Conservation (phyloP, 1,140 invertebrate genomes). For the Conus ventricosus region DNA sequence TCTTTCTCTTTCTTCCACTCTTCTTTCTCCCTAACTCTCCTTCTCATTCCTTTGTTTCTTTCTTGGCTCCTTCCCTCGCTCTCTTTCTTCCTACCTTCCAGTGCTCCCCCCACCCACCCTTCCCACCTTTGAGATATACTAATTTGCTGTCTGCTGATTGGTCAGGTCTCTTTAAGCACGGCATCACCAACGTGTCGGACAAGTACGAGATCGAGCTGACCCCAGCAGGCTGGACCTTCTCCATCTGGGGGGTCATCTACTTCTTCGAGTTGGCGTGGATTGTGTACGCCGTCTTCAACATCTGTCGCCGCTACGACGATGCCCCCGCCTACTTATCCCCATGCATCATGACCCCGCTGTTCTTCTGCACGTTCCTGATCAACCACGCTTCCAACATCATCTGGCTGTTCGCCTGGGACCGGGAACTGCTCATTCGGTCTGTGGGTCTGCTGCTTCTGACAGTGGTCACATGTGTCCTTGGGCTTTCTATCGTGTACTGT, state of each 20-base stretch:
- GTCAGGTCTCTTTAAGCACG: constrained; percentile 62
- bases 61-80: neutral
- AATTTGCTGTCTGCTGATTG: neutral
- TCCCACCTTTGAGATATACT: neutral
- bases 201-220: constrained; percentile 62
- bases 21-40: neutral
- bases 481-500: constrained; percentile 52
- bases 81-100: neutral
- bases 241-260: constrained; percentile 70
- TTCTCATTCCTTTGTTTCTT: neutral
- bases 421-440: constrained; percentile 42
- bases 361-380: constrained; percentile 56
- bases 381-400: constrained; percentile 58
- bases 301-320: constrained; percentile 55
- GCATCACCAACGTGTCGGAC: constrained; percentile 59
- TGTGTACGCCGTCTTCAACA: constrained; percentile 56
- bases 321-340: constrained; percentile 57
- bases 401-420: constrained; percentile 70
- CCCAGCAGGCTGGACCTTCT: constrained; percentile 67
- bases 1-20: neutral
- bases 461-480: constrained; percentile 57
- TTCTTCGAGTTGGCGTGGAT: constrained; percentile 61
- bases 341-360: constrained; percentile 40
- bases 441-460: constrained; percentile 52
- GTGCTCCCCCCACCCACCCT: neutral